These are phyloP conservation scores for Indicator indicator DNA, from an alignment of 2,113 vertebrate species.

Conservation along the genomic window DNA sequence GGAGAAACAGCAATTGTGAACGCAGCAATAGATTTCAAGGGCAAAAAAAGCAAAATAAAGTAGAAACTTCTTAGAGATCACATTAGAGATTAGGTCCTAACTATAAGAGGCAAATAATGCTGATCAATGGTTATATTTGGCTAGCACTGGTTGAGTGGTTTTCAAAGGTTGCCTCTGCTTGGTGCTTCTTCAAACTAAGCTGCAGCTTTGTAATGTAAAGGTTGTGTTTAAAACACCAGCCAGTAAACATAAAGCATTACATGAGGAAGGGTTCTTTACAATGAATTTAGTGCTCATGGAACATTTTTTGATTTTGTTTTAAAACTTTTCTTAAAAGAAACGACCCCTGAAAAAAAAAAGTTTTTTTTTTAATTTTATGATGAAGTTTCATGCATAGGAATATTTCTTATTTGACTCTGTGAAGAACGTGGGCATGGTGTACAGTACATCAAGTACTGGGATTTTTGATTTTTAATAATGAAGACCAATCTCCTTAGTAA, in stretches of 20 bases:
- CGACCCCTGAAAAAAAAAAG: neutral
- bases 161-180: slow-evolving; percentile 31
- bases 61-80: neutral
- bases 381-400: neutral
- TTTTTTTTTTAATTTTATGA: neutral
- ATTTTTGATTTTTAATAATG: neutral
- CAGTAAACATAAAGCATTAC: neutral
- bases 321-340: neutral
- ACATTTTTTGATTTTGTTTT: neutral
- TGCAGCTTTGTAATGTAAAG: slow-evolving; percentile 1
- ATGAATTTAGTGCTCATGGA: neutral
- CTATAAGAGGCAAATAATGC: slow-evolving; percentile 1
- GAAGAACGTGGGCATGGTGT: neutral
- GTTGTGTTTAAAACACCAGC: neutral
- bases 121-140: slow-evolving; percentile 47
- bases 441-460: neutral
- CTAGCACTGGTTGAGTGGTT: slow-evolving; percentile 34
- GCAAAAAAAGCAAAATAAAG: neutral
- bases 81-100: neutral
- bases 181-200: neutral
- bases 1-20: neutral
- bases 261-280: neutral
- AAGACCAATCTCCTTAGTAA: neutral
- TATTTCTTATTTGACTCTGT: neutral
- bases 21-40: neutral